A percentile compares a stretch with the other conserved stretches of the same genome.
Evolutionary conservation across 2,113 vertebrate species (phyloP).

Genomic region (Salvelinus fontinalis): DNA sequence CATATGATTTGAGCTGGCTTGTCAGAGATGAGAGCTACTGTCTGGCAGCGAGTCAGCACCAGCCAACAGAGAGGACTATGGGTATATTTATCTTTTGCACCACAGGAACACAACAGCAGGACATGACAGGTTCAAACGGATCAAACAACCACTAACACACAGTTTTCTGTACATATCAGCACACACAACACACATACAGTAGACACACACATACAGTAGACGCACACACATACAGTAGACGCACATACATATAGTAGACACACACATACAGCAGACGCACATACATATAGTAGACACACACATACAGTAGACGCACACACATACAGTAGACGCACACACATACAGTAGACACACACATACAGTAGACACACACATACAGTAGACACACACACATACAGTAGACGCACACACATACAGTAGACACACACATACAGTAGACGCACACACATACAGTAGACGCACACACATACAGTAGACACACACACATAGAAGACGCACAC

Average conservation of each 20-base stretch:
- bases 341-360: too few species aligned
- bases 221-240: neutral
- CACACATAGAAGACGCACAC: neutral
- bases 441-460: too few species aligned
- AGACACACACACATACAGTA: too few species aligned
- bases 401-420: too few species aligned
- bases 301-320: neutral
- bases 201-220: too few species aligned
- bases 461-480: neutral
- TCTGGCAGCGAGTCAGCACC: neutral
- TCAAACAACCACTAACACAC: neutral
- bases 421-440: too few species aligned
- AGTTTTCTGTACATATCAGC: too few species aligned
- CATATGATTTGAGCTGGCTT: neutral
- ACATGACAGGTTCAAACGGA: conserved; percentile 27
- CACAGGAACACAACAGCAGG: conserved; percentile 37
- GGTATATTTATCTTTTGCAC: conserved; percentile 42
- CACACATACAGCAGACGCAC: too few species aligned
- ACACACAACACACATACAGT: neutral
- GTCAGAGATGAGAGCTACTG: neutral
- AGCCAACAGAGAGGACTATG: conserved; percentile 29
- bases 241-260: too few species aligned
- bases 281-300: too few species aligned
- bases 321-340: too few species aligned
- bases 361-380: too few species aligned